Evolutionary conservation across 2,888 invertebrate genomes (phyloP), one percentile per base, ranked within the genome.

Genomic region (Mechanitis mazaeus): DNA sequence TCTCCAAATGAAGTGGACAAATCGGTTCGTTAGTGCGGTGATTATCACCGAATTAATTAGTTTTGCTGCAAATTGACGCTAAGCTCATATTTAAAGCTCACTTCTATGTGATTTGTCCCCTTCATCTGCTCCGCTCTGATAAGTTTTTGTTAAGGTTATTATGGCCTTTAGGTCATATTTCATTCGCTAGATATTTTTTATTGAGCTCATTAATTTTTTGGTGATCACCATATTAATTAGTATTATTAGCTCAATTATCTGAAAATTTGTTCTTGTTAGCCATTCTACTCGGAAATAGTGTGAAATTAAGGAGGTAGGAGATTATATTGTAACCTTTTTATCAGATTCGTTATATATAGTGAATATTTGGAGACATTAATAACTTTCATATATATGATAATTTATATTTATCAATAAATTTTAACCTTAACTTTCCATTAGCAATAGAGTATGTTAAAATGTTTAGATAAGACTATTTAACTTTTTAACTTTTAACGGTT

Each of bases 1-100:
- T 65, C 61, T 61, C 53, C 54, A 61, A 65, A 61, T 57, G 61
- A 65, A 63, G 64, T 55, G 59, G 53, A 65, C 65, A 64, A 65
- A 65, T 64, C 38, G 59, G 53, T 64, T 64, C 64, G 61, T 61
- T 64, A 64, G 59, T 55, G 56, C 45, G 31, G 57, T 46, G 45
- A 66, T 66, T 66, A 66, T 53, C 65, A 47, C 55, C 33, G 58
- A 57, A 58, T 65, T 65, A 63, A 63, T 63, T 61, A 59, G 61
- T 61, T 50, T 55, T 33, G 59, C 42, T 31, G 45, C 58, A 45
- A 59, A 53, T 45, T 59, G 45, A 33, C 50, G 50, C 55, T 53
- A 54, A 62, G 55, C 45, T 11, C 54, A 54, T 61, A 57, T 61
- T 54, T 46, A 61, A 61, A 45, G 35, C 42, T 55, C 20, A 20